Evolutionary conservation across 2,113 vertebrate genomes (phyloP).

Genomic region (Cebidichthys violaceus): DNA sequence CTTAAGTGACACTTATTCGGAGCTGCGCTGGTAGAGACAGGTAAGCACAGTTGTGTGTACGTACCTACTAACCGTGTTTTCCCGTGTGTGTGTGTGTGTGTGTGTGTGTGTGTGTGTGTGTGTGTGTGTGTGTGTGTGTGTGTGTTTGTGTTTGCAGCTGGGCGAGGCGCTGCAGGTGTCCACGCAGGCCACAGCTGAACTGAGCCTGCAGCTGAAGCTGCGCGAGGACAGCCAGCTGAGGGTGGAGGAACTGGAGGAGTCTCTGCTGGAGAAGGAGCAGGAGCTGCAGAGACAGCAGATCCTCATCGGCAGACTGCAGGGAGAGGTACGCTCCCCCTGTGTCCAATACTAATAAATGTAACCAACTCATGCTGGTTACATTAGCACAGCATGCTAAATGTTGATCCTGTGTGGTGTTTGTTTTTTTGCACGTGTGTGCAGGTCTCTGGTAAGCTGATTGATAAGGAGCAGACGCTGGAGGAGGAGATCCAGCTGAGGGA

Average conservation of each 20-base stretch:
- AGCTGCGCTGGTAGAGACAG: background rate
- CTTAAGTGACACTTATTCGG: background rate
- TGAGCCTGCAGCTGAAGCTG: constrained; percentile 82
- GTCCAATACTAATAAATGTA: background rate
- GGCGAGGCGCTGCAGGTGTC: constrained; percentile 67
- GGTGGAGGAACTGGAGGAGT: constrained; percentile 83
- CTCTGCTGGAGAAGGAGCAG: constrained; percentile 80
- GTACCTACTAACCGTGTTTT: background rate
- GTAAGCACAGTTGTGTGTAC: background rate
- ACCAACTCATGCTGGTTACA: background rate
- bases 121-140: background rate
- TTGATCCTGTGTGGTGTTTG: too few species aligned
- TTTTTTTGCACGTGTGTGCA: constrained; percentile 19
- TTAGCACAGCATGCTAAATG: too few species aligned
- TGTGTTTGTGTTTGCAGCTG: constrained; percentile 65
- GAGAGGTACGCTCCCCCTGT: constrained; percentile 70
- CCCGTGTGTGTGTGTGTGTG: background rate
- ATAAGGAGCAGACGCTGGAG: constrained; percentile 81
- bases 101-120: background rate
- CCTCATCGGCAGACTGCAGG: constrained; percentile 77
- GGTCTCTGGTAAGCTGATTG: constrained; percentile 82
- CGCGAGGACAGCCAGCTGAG: constrained; percentile 73
- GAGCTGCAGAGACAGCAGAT: constrained; percentile 73
- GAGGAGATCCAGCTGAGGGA: constrained; percentile 86
- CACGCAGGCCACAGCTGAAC: constrained; percentile 61